Evolutionary conservation across 2,797 vertebrate genomes (phyloP), one percentile per base, ranked within the genome.

Genomic region (Scyliorhinus canicula): DNA sequence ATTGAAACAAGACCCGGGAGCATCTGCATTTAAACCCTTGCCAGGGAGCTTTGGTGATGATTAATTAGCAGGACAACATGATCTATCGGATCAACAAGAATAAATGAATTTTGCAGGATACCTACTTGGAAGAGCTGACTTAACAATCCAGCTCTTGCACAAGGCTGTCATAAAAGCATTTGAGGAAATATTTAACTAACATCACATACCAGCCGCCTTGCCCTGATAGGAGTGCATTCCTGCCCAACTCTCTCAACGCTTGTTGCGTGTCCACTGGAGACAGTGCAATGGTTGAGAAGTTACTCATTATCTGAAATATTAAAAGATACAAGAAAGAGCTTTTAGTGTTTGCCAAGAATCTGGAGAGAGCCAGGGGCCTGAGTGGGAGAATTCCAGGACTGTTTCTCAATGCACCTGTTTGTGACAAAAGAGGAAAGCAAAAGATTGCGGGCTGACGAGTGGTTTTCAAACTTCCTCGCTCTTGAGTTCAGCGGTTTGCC

Each of bases 291-390:
- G 35, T 3, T 91, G 35, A 63, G 57, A 65, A 63, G 60, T 63
- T 91, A 40, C 57, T 65, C 57, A 91, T 91, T 91, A 91, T 63
- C 88, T 63, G 57, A 44, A 63, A 40, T 91, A 91, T 65, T 63
- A 91, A 91, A 91, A 91, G n/a, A n/a, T 91, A 40, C 16, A 63
- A 63, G 0, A 21, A 63, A 16, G 63, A 19, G 63, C 16, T 19
- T 63, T 63, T 63, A 63, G 60, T 63, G 60, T 16, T 16, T 63
- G 60, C 60, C 84, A 86, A 86, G 28, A 55, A 55, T 14, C 28
- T n/a, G 28, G 28, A 57, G 52, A 6, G 26, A 35, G 52, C 31
- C 85, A 16, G 85, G 85, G 52, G 85, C n/a, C 21, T 40, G 19
- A 40, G 21, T 63, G 19, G 88, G 57, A 40, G 16, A 57, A 19